These are phyloP conservation scores for Polydesmus complanatus DNA, from an alignment of 2,888 invertebrate genomes.

Conservation along the genomic window DNA sequence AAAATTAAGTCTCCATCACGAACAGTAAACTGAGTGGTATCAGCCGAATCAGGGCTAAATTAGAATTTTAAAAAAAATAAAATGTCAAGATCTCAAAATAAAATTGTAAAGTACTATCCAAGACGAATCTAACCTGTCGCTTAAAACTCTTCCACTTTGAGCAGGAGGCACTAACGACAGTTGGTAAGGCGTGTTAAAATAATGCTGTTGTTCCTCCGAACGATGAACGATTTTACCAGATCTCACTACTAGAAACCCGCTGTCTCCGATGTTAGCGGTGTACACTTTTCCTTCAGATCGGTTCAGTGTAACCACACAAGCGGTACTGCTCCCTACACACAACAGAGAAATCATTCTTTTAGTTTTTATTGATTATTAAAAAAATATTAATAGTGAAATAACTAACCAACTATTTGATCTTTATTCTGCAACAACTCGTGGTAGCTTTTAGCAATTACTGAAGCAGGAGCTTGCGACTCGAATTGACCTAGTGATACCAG, in stretches of 20 bases:
- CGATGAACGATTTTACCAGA: constrained; percentile 75
- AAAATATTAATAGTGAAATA: too few relatives aligned
- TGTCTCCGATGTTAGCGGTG: constrained; percentile 97
- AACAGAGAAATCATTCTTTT: neutral
- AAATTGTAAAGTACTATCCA: neutral
- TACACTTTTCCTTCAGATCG: constrained; percentile 77
- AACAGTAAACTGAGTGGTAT: constrained; percentile 70
- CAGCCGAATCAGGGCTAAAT: constrained; percentile 73
- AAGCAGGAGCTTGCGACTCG: constrained; percentile 65
- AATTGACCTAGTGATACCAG: constrained; percentile 80
- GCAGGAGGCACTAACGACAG: constrained; percentile 85
- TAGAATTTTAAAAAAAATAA: constrained; percentile 10
- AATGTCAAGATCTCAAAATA: neutral
- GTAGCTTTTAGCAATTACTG: constrained; percentile 74
- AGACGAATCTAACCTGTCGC: constrained; percentile 54
- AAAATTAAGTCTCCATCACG: constrained; percentile 81
- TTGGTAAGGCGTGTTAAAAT: constrained; percentile 98
- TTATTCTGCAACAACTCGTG: constrained; percentile 83
- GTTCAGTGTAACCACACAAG: constrained; percentile 87
- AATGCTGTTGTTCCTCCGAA: constrained; percentile 94
- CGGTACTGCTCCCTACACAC: constrained; percentile 80
- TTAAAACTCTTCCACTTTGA: constrained; percentile 69
- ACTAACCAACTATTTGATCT: constrained; percentile 71
- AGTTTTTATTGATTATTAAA: too few relatives aligned
- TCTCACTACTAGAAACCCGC: constrained; percentile 87